phyloP scores from a whole-genome alignment of 1,140 invertebrate species.

The Globodera rostochiensis region DNA sequence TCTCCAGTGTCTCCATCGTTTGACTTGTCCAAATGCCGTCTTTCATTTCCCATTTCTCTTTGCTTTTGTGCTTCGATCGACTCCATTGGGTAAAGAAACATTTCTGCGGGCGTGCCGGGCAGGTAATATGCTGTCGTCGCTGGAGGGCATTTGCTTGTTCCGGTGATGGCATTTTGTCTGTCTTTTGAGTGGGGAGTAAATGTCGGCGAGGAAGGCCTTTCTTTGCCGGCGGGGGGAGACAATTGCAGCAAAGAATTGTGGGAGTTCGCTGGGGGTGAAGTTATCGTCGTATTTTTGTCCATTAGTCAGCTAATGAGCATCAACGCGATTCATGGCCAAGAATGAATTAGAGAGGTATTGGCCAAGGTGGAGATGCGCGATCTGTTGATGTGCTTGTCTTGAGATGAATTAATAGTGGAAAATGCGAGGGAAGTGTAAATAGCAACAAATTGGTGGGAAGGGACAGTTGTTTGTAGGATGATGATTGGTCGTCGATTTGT shows the following conservation, averaged over 20 bases:
- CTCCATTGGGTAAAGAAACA: constrained; percentile 9
- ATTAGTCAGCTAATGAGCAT: too few relatives aligned
- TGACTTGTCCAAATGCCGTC: not conserved
- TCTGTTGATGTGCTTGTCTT: too few relatives aligned
- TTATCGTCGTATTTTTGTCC: not conserved
- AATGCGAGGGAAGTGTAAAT: too few relatives aligned
- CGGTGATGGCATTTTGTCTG: not conserved
- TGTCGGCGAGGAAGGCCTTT: not conserved
- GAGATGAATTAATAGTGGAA: too few relatives aligned
- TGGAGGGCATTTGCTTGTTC: not conserved
- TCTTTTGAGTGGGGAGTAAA: not conserved
- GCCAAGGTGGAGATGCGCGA: too few relatives aligned
- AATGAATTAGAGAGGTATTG: too few relatives aligned
- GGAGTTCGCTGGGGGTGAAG: not conserved
- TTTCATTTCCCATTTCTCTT: not conserved
- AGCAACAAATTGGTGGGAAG: too few relatives aligned
- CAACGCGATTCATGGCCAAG: too few relatives aligned
- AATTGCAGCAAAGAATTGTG: not conserved
- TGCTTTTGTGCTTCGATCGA: constrained; percentile 11
- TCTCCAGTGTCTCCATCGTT: not conserved
- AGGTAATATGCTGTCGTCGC: constrained; percentile 14
- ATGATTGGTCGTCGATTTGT: too few relatives aligned
- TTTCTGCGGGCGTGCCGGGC: constrained; percentile 17
- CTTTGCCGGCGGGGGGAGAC: not conserved
- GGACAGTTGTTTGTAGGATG: too few relatives aligned